Evolutionary conservation across 2,797 vertebrate genomes (phyloP), one percentile per base, ranked within the genome.

Genomic region (Champsocephalus esox): DNA sequence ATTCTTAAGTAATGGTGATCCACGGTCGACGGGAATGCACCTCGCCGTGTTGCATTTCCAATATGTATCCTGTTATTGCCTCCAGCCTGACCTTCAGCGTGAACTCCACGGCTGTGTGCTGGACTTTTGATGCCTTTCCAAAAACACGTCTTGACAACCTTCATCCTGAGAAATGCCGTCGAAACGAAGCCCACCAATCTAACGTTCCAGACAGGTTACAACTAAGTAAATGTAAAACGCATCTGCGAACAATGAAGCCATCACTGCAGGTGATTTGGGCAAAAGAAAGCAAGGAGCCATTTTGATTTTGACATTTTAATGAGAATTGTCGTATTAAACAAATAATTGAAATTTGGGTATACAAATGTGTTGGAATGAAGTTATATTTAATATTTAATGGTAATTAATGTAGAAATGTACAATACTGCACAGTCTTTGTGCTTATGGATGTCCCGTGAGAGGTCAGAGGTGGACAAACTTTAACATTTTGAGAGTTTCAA

Each of bases 351-450:
- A 61, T 73, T 71, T 67, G 34, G 28, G 4, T 63, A 67, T 60
- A 65, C 9, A 62, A 43, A 77, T 62, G 59, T 66, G 79, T 78
- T 77, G 51, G 54, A 69, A 77, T 85, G 41, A 64, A 67, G 55
- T 17, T 5, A 17, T 66, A 71, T 48, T 1, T 58, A 70, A 17
- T 66, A 71, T 48, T 1, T 58, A 70, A 43, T 4, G 63, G 49
- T 65, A 46, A 44, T 72, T 51, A 6, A 70, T 61, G 49, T 79
- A 77, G 41, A 3, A 71, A 73, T 57, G 24, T 54, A 43, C 24
- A 64, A 50, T 10, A 17, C 19, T 60, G 0, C 4, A 28, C 28
- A 28, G 28, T 21, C n/a, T n/a, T 68, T 56, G 21, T 57, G 59
- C 65, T 48, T 49, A 1, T 28, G n/a, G 17, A 58, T 54, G 54